These are phyloP conservation scores for Tringa solitaria DNA, from an alignment of 2,113 vertebrate species.

Conservation along the genomic window DNA sequence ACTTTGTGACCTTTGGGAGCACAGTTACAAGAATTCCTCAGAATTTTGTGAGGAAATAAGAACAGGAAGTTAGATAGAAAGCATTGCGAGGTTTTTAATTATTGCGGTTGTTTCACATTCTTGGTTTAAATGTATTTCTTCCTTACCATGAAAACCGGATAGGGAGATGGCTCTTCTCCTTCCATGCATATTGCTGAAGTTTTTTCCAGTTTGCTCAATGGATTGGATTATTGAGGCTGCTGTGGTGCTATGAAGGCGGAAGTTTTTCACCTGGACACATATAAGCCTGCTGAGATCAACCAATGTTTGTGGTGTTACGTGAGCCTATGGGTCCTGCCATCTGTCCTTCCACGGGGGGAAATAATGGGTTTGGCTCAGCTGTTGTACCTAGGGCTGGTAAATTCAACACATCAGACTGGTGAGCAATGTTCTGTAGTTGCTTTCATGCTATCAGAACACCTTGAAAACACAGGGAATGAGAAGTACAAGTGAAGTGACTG, in stretches of 20 bases:
- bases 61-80: background rate
- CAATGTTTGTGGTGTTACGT: background rate
- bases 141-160: background rate
- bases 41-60: background rate
- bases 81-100: background rate
- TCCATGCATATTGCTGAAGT: too few relatives aligned
- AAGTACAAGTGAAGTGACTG: background rate
- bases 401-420: background rate
- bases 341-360: background rate
- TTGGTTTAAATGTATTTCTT: background rate
- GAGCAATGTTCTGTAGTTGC: background rate
- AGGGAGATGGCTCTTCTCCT: background rate
- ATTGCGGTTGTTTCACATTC: background rate
- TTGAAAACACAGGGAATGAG: background rate
- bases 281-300: background rate
- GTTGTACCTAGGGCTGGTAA: background rate
- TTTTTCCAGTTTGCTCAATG: background rate
- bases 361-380: background rate
- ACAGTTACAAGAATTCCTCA: background rate
- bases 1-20: background rate
- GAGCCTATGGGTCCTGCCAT: background rate
- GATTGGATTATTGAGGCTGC: background rate
- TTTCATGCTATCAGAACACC: background rate
- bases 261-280: background rate
- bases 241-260: fast-evolving